A percentile compares a stretch with the other conserved stretches of the same genome.
These are phyloP conservation scores for Cerastoderma edule DNA, from an alignment of 2,888 invertebrate species.

Conservation along the genomic window DNA sequence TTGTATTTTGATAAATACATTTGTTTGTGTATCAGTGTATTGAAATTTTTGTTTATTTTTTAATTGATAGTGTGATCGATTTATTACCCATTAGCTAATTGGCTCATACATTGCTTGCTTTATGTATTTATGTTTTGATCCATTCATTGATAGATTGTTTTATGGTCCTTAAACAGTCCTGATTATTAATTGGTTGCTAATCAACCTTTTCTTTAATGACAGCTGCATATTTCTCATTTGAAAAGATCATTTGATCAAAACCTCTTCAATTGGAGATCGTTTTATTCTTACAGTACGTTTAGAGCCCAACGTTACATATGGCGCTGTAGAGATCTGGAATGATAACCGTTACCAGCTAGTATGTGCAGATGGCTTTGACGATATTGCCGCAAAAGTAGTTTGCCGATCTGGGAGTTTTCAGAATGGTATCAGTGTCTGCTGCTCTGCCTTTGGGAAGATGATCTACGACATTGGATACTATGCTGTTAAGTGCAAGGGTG, in stretches of 20 bases:
- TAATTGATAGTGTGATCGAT: too few relatives aligned
- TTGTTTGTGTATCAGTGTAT: too few relatives aligned
- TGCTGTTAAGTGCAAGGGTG: conserved; percentile 66
- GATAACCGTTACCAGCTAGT: conserved; percentile 65
- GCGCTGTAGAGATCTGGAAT: conserved; percentile 69
- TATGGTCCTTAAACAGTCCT: too few relatives aligned
- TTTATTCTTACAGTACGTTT: conserved; percentile 61
- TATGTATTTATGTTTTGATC: too few relatives aligned
- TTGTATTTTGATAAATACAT: too few relatives aligned
- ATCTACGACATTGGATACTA: conserved; percentile 61
- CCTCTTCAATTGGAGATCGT: not conserved
- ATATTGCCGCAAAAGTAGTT: conserved; percentile 68
- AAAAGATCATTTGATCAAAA: not conserved
- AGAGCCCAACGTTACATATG: conserved; percentile 67
- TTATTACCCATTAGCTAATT: too few relatives aligned
- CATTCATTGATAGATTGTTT: too few relatives aligned
- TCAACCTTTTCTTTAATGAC: too few relatives aligned
- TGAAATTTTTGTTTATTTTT: too few relatives aligned
- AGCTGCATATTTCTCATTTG: too few relatives aligned
- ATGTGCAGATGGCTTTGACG: conserved; percentile 72
- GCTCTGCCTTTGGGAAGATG: conserved; percentile 69
- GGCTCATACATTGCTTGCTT: too few relatives aligned
- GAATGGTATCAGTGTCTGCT: conserved; percentile 73
- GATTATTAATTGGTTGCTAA: too few relatives aligned
- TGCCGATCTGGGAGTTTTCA: conserved; percentile 66